Evolutionary conservation across 2,888 invertebrate genomes (phyloP), one percentile per base, ranked within the genome.

Genomic region (Acleris sparsana): DNA sequence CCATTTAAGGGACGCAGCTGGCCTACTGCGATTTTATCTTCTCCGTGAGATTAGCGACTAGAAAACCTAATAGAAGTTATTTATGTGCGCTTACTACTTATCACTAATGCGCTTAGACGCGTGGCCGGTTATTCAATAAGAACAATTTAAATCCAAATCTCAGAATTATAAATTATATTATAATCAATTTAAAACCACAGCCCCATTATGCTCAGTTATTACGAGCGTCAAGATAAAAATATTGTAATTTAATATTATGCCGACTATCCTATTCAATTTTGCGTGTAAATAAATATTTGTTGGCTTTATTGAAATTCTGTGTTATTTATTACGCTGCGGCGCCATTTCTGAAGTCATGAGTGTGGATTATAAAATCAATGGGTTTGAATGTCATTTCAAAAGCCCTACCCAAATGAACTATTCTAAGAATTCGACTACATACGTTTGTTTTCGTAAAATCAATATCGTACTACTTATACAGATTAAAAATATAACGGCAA

Each of bases 51-150:
- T 89, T 89, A 89, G 80, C 71, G 76, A 74, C 72, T 80, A 80
- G 75, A 76, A 76, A 85, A 89, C 85, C 80, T 82, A 88, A 88
- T 88, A 87, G 82, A 79, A 74, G 78, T 77, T 83, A 89, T 89
- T 88, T 87, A 89, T 89, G 84, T 73, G 79, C 68, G 75, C 51
- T 59, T 59, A 77, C 75, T 74, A 71, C 79, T 84, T 88, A 90
- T 91, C 89, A 76, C 72, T 78, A 84, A 84, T 79, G 83, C 72
- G 77, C 67, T 74, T 71, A 77, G 85, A 72, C 90, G 78, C 89
- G 92, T 90, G 92, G 69, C 89, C 73, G 69, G 75, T 80, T 78
- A 76, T 81, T 79, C 72, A 77, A 81, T 80, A 76, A 76, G 79
- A 83, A 76, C 79, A 82, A 83, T 82, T 66, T 66, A 57, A 57